A percentile compares a stretch with the other conserved stretches of the same genome.
These are phyloP conservation scores for Acrocephalus scirpaceus DNA, from an alignment of 2,797 vertebrate genomes.

Conservation along the genomic window DNA sequence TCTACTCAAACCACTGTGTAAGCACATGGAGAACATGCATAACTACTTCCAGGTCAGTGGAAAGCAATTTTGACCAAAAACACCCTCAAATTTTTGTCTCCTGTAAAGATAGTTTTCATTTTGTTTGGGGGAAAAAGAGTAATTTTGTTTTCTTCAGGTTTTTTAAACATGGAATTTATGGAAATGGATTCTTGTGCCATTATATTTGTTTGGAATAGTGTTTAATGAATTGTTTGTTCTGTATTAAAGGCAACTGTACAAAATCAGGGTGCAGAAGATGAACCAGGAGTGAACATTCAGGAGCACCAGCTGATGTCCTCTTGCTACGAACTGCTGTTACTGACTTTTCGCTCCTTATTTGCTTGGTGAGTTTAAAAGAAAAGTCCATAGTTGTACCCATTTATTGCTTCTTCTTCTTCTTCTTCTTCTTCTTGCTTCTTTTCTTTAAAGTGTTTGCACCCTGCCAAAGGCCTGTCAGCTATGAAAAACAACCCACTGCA, in stretches of 20 bases:
- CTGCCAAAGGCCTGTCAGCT: not conserved
- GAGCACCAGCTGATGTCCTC: constrained; percentile 87
- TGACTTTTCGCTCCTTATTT: constrained; percentile 85
- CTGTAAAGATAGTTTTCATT: not conserved
- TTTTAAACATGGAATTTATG: not conserved
- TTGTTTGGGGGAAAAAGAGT: not conserved
- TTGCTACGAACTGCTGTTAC: constrained; percentile 87
- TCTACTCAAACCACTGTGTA: constrained; percentile 88
- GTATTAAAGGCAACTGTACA: constrained; percentile 77
- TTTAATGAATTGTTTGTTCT: constrained; percentile 5
- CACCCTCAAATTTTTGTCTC: not conserved
- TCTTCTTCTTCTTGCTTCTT: not conserved
- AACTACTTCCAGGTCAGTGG: constrained; percentile 92
- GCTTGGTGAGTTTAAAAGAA: constrained; percentile 84
- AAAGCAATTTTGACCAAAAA: not conserved
- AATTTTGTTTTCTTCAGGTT: not conserved
- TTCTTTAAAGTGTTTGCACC: not conserved
- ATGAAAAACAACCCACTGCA: not conserved
- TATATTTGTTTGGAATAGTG: not conserved
- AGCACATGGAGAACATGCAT: constrained; percentile 94
- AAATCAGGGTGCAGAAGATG: constrained; percentile 80
- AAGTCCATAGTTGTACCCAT: not conserved
- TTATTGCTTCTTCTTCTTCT: not conserved
- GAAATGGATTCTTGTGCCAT: not conserved
- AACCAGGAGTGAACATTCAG: constrained; percentile 75